Evolutionary conservation across 2,888 invertebrate species (phyloP), one percentile per base, ranked within the genome.

Genomic region (Heliothis peltigera): DNA sequence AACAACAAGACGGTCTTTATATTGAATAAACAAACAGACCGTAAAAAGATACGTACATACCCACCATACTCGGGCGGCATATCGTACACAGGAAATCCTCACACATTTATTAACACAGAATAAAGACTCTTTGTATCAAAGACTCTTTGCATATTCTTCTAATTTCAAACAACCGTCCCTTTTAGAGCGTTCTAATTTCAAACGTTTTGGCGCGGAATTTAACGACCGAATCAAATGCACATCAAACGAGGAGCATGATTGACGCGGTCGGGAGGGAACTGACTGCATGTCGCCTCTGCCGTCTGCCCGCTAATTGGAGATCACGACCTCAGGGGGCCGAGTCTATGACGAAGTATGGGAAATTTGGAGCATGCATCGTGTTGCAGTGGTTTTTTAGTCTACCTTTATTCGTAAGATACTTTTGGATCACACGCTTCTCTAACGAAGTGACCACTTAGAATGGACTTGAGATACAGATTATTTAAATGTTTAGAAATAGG

Each of bases 281-380:
- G 68, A 70, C 44, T 64, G 76, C 76, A 71, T 75, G 64, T 75
- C 70, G 51, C 69, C 21, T 28, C 48, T 46, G 71, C 44, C 42
- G 77, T 60, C 73, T 69, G 65, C 59, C 25, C 46, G 57, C 68
- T 79, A 79, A 79, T 78, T 77, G 70, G 68, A 57, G 79, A 78
- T 78, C 79, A 68, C 66, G 79, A 79, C 79, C 79, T 80, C 22
- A 59, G 64, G 70, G 70, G 57, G 47, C 52, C 43, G 44, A 42
- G 54, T 28, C 58, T 68, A 62, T 74, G 53, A 49, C 59, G 10
- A 43, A 67, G 52, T 46, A 71, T 71, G 56, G 70, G 44, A 53
- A 57, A 53, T 69, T 49, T 46, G 49, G 15, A 39, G 32, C 22
- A 25, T 57, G 35, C 43, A 54, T 8, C 17, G 5, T 55, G 19